These are phyloP conservation scores for Tachina lurida DNA, from an alignment of 2,888 invertebrate species.

Conservation along the genomic window DNA sequence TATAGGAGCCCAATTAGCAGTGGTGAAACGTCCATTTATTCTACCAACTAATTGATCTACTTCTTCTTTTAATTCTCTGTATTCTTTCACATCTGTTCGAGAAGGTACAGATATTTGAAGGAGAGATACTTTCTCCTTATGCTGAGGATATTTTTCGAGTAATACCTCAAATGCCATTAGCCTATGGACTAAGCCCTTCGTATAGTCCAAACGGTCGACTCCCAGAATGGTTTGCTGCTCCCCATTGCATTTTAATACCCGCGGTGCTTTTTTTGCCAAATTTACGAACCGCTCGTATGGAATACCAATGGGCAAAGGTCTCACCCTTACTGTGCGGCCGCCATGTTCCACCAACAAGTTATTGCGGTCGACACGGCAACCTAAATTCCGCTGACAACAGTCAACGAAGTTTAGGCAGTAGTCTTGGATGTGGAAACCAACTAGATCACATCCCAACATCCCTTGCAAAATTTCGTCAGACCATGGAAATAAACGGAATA, in stretches of 20 bases:
- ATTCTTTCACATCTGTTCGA: conserved; percentile 94
- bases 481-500: conserved; percentile 95
- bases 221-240: conserved; percentile 93
- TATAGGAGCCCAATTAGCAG: conserved; percentile 96
- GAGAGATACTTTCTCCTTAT: conserved; percentile 90
- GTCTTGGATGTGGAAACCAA: conserved; percentile 95
- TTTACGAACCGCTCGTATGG: conserved; percentile 93
- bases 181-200: conserved; percentile 93
- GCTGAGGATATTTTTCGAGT: conserved; percentile 92
- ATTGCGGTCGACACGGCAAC: conserved; percentile 94
- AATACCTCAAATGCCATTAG: conserved; percentile 92
- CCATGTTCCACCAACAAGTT: conserved; percentile 94
- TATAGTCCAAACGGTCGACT: conserved; percentile 95
- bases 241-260: conserved; percentile 86
- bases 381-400: conserved; percentile 93
- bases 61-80: conserved; percentile 94
- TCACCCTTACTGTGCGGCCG: conserved; percentile 91
- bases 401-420: conserved; percentile 96
- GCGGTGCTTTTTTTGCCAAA: conserved; percentile 88
- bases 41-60: conserved; percentile 93
- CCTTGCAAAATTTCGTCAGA: conserved; percentile 97
- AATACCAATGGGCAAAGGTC: conserved; percentile 94
- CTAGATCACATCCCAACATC: conserved; percentile 95
- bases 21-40: conserved; percentile 94
- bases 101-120: conserved; percentile 95